Evolutionary conservation across 2,113 vertebrate species (phyloP).

Genomic region (Mastomys coucha): DNA sequence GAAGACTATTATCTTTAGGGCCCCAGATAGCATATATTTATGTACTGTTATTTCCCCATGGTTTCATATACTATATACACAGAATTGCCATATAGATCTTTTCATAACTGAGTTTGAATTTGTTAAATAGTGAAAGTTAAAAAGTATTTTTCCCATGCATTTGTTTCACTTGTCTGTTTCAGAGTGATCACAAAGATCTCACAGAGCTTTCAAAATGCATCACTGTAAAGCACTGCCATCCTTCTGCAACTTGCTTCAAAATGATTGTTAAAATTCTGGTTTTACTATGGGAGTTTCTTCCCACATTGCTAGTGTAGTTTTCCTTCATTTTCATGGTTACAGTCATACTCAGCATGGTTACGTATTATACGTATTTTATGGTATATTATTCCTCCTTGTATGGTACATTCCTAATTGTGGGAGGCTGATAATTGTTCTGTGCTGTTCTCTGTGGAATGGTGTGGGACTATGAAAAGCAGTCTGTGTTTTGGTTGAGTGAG

Average conservation of each 20-base stretch:
- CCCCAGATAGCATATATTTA: neutral
- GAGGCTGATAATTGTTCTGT: neutral
- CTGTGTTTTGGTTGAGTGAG: no score
- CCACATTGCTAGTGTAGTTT: no score
- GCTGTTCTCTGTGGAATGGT: neutral
- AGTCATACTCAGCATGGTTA: neutral
- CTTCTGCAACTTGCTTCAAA: neutral
- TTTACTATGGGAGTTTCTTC: neutral
- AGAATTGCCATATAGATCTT: neutral
- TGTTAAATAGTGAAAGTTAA: neutral
- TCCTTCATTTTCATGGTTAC: no score
- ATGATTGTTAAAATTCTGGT: neutral
- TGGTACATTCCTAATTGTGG: neutral
- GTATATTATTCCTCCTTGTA: neutral
- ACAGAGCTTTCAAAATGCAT: neutral
- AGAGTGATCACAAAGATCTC: neutral
- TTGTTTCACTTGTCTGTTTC: neutral
- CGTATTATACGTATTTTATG: neutral
- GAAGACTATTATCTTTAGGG: conserved; percentile 19
- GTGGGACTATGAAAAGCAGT: no score
- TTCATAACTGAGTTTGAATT: neutral
- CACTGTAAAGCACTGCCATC: neutral
- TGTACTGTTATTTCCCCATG: neutral
- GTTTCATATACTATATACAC: neutral
- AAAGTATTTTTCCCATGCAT: neutral